Evolutionary conservation across 1,140 invertebrate species (phyloP), one percentile per base, ranked within the genome.

Genomic region (Apis cerana): DNA sequence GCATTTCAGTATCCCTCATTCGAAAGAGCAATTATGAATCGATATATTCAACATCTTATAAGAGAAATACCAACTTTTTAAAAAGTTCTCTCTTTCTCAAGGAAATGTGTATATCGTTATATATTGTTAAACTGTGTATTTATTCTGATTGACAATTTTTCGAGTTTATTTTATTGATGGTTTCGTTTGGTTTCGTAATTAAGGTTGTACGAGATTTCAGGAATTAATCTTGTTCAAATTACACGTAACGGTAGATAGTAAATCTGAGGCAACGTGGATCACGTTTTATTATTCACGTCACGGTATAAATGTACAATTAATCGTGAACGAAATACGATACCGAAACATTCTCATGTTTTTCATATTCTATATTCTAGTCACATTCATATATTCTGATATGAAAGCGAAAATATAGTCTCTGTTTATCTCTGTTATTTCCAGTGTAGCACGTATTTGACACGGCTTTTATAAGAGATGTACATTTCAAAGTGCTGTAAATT

Each of bases 11-110:
- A 74, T 74, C 52, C 33, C 15, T 62, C n/a, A 43, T 54, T 43
- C 27, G 33, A 10, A 4, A 67, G 17, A 61, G n/a, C 75, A 87
- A 87, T 84, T 78, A 78, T 27, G n/a, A 58, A 77, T 58, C 54
- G 27, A 62, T 27, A 56, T 33, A 13, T 21, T 64, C 21, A 65
- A 82, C 54, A 80, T 33, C 33, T 33, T 2, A n/a, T n/a, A n/a
- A n/a, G 33, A 33, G 3, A 33, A 33, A 33, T 33, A 2, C 1
- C 33, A 7, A 43, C 33, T 2, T 43, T 54, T 52, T 52, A 12
- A 12, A 1, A 52, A 52, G 4, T 33, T 33, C 4, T 33, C 33
- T 4, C 33, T 33, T 33, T 33, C 2, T 33, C 33, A 33, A 33
- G 33, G 33, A 33, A 33, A n/a, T n/a, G n/a, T n/a, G n/a, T n/a